Evolutionary conservation across 2,113 vertebrate species (phyloP), one percentile per base, ranked within the genome.

Genomic region (Phrynocephalus versicolor): DNA sequence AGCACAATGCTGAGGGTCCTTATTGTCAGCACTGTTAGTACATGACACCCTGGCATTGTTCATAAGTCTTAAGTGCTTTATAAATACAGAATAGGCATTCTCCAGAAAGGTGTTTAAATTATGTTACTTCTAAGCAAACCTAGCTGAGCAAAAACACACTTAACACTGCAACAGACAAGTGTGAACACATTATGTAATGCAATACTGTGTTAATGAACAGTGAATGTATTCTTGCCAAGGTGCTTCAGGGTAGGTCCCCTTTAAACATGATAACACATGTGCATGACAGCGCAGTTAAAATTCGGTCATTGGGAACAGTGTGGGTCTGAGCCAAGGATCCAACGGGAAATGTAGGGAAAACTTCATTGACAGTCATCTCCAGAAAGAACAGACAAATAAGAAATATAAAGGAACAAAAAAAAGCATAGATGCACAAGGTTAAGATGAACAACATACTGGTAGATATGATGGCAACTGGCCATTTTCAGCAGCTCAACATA

Each of bases 221-320:
- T 39, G 70, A 9, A 51, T 55, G n/a, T 65, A 65, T 10, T 73
- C 41, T 57, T 86, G 69, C 84, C 70, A 86, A 81, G 58, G 6
- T 1, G 81, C 70, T 65, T 80, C 64, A 78, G 64, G 65, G 83
- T 78, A 85, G 64, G 51, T 85, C 64, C 58, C 41, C 84, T 86
- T 75, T 86, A 64, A 74, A 74, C 39, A 74, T 81, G 41, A 74
- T 81, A 78, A 81, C 71, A 81, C 77, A 81, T 74, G n/a, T 65
- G 41, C 58, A 81, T 21, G 45, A 69, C 37, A 67, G 57, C 27
- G 13, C 21, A 74, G n/a, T 60, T 51, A 51, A 86, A 81, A 80
- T 60, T 65, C 72, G 67, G 69, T 80, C 77, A 85, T 64, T 30
- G 33, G 78, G 64, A 73, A 65, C 60, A 81, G 33, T 23, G 58